phyloP scores from a whole-genome alignment of 2,113 vertebrate genomes.

The Halcyon malimbica region DNA sequence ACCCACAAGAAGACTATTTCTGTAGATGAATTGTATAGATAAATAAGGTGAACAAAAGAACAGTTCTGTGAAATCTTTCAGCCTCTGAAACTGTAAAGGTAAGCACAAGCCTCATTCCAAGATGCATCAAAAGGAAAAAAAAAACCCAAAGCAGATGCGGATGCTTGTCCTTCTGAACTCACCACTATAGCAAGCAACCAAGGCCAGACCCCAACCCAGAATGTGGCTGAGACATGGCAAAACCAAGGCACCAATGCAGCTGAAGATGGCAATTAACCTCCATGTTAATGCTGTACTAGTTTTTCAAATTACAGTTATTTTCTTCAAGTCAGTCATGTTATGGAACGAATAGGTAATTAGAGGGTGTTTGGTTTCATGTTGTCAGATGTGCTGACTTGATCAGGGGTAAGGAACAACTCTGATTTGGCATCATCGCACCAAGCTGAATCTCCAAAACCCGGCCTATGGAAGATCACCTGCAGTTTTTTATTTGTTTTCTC shows the following conservation, averaged over 20 bases:
- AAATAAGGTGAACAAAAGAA: not conserved
- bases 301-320: not conserved
- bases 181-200: not conserved
- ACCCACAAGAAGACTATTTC: not conserved
- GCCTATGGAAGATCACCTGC: not conserved
- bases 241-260: not conserved
- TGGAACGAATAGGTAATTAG: not conserved
- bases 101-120: not conserved
- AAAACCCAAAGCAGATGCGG: not conserved
- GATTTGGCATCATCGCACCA: not conserved
- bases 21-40: not conserved
- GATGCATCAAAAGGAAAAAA: not conserved
- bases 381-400: not conserved
- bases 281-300: not conserved
- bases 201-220: not conserved
- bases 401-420: not conserved
- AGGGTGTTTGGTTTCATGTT: not conserved
- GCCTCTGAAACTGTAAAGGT: not conserved
- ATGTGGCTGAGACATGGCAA: accelerated
- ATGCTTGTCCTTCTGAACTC: not conserved
- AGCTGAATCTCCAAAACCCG: not conserved
- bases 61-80: not conserved
- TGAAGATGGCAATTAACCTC: not conserved
- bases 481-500: not conserved
- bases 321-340: not conserved